Evolutionary conservation across 2,888 invertebrate species (phyloP), one percentile per base, ranked within the genome.

Genomic region (Nomada fabriciana): DNA sequence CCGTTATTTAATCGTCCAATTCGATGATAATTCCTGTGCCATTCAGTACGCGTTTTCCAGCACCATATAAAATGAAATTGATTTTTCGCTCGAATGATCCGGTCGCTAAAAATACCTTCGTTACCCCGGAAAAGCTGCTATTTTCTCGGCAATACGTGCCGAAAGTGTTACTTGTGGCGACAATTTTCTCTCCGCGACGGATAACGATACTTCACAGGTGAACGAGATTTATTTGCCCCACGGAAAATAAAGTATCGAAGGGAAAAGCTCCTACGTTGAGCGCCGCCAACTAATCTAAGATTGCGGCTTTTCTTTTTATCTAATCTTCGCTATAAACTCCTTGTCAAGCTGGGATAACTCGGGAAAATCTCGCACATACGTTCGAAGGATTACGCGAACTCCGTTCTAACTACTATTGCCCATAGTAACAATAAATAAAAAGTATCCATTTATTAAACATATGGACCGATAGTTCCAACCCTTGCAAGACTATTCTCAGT

Each of bases 191-290:
- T 57, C 15, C 23, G 18, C 47, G 43, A 29, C 23, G 42, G 36
- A 52, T n/a, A 42, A 29, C 23, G 73, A 23, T 29, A 20, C 52
- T 2, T 20, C 70, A 15, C 29, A n/a, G 50, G 50, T 52, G 50
- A 69, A 59, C 59, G 23, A 59, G 74, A 75, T 68, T 68, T 69
- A 69, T 60, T 29, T 50, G 42, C n/a, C 42, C n/a, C 18, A n/a
- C n/a, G n/a, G 52, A 18, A 61, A 47, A 73, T 53, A 60, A 42
- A 43, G 42, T 11, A 23, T 10, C 9, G 4, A 36, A 43, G 10
- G 29, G 42, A 43, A 65, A 59, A 23, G 18, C 53, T 59, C 15
- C 11, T 13, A 5, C 36, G 68, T 29, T n/a, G 7, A 13, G 10
- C 36, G 23, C 47, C 9, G 15, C 18, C 5, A 23, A 47, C 25